Percentiles rank a stretch among this genome's conserved stretches.
Evolutionary conservation across 2,888 invertebrate species (phyloP).

Genomic region (Heliconius sara): DNA sequence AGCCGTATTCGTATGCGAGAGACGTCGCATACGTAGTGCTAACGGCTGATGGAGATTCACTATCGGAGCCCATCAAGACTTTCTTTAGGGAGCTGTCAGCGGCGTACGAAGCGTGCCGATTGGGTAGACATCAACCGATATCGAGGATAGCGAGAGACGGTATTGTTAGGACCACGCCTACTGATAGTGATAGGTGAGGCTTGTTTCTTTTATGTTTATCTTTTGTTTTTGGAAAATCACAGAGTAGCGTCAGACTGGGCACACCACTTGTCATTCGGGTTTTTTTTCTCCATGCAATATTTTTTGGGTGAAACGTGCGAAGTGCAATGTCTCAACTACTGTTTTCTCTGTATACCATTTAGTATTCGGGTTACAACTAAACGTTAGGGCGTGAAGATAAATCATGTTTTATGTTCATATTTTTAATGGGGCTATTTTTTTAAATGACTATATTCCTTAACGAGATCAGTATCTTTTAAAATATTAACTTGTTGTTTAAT

Average conservation of each 20-base stretch:
- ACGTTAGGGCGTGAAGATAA: no score
- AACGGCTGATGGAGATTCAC: conserved; percentile 94
- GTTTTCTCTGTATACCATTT: no score
- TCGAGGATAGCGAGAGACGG: conserved; percentile 93
- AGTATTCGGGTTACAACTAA: no score
- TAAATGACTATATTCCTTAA: no score
- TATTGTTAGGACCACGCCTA: conserved; percentile 88
- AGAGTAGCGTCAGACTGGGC: no score
- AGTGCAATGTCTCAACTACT: no score
- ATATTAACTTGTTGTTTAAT: background rate
- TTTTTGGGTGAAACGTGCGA: no score
- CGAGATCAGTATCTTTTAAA: background rate
- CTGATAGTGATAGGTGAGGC: conserved; percentile 54
- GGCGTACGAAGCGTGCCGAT: conserved; percentile 96
- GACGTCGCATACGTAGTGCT: conserved; percentile 98
- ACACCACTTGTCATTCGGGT: no score
- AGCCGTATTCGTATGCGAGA: conserved; percentile 97
- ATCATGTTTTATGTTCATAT: no score
- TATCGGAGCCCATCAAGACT: conserved; percentile 89
- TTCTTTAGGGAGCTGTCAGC: conserved; percentile 97
- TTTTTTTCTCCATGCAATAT: no score
- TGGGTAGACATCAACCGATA: conserved; percentile 97
- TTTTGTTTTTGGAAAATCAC: no score
- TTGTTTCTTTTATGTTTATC: background rate
- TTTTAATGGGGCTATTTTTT: no score